Base-by-base conservation (phyloP, 2,797 vertebrate genomes). In the Falco columbarius region DNA sequence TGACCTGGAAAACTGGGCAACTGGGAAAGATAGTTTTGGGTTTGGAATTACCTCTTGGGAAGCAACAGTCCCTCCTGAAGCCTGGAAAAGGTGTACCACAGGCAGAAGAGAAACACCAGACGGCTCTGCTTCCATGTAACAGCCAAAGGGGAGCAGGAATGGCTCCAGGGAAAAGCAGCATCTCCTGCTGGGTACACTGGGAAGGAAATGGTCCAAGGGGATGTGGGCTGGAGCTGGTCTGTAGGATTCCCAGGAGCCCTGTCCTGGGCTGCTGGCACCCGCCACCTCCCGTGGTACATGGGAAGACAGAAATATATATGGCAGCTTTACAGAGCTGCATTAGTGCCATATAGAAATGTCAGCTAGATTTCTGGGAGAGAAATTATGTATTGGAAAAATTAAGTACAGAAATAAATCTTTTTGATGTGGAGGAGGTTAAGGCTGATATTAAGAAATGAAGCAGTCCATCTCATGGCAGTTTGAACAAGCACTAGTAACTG, bases 341-440 rank as follows among this genome's bases (percentile, higher is more conserved):
- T 56, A 83, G 23, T 20, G 79, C 71, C 86, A 46, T 32, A 65
- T 12, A 58, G 87, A 93, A 85, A 77, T 3, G 16, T 20, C 90
- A 87, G 66, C 44, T 93, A 0, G 0, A 18, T 54, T 93, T 87
- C 91, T 11, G 47, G 55, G 84, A 30, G 20, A 65, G 52, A 76
- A 96, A 85, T 67, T 2, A 34, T 0, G 1, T 16, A 63, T 42
- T 9, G 79, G 81, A 47, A 89, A 94, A 95, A 87, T 30, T 11
- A 87, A 89, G 86, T 27, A 70, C 21, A 27, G 91, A 70, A 89
- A 90, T 89, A 95, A 89, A 94, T 96, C 89, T 83, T 65, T 71
- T 21, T 59, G 52, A 56, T 42, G 61, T 12, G 52, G 65, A 87
- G 42, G 72, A 91, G 56, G 44, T 63, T 94, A 51, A 77, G 81